Evolutionary conservation across 2,113 vertebrate species (phyloP).

Genomic region (Vimba vimba): DNA sequence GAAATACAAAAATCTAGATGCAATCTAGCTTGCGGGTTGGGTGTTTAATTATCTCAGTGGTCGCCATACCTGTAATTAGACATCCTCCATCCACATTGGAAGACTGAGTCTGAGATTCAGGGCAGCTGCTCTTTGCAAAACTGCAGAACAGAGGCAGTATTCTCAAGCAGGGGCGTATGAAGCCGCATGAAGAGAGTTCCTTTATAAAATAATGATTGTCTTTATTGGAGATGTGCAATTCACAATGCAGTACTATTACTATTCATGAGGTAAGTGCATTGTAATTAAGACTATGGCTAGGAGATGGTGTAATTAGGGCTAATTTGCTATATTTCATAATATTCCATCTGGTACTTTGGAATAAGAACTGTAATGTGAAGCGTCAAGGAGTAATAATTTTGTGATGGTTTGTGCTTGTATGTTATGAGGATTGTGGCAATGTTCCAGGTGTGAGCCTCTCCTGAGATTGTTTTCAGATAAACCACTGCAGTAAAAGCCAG

Average conservation of each 20-base stretch:
- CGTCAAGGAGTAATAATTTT: constrained; percentile 17
- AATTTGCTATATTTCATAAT: constrained; percentile 13
- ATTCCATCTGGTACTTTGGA: constrained; percentile 14
- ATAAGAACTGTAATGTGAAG: constrained; percentile 12
- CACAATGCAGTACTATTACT: background rate
- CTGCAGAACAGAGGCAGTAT: background rate
- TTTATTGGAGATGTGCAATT: background rate
- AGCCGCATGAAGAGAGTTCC: background rate
- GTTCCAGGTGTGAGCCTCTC: constrained; percentile 11
- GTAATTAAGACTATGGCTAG: constrained; percentile 3
- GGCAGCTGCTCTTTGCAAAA: background rate
- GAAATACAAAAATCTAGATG: background rate
- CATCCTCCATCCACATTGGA: background rate
- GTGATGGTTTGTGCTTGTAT: constrained; percentile 18
- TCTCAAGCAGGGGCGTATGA: background rate
- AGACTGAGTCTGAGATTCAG: background rate
- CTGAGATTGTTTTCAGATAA: constrained; percentile 33
- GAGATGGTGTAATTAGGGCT: constrained; percentile 14
- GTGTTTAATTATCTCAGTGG: constrained; percentile 29
- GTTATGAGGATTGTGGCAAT: background rate
- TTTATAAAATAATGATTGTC: background rate
- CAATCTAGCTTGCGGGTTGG: constrained; percentile 4
- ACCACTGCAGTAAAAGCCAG: constrained; percentile 30
- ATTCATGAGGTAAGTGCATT: constrained; percentile 24
- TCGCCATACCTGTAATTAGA: constrained; percentile 19